Percentiles rank a stretch among this genome's conserved stretches.
phyloP scores from a whole-genome alignment of 35 echinoderm and acorn worm genomes.

The Anneissia japonica region DNA sequence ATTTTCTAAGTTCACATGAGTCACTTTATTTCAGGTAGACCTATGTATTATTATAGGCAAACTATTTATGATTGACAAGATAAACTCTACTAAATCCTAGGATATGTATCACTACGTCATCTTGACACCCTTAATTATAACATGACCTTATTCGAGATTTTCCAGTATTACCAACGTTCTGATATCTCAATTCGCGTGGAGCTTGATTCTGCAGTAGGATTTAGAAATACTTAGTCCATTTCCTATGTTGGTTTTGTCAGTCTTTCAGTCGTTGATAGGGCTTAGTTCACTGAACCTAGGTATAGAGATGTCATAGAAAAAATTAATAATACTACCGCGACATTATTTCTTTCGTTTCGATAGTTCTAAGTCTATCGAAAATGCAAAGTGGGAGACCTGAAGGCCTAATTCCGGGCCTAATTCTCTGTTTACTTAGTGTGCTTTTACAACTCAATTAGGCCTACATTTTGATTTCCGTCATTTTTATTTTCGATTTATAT shows the following conservation, averaged over 20 bases:
- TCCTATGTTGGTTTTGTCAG: neutral
- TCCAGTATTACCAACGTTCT: neutral
- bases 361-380: too few species aligned
- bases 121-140: neutral
- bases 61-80: neutral
- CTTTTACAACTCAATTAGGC: too few species aligned
- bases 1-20: neutral
- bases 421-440: too few species aligned
- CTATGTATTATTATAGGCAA: neutral
- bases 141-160: neutral
- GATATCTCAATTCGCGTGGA: neutral
- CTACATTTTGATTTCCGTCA: too few species aligned
- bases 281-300: neutral
- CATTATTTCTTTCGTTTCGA: too few species aligned
- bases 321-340: too few species aligned
- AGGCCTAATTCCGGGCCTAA: too few species aligned
- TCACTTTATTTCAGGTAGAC: neutral
- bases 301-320: too few species aligned
- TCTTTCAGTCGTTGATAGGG: neutral
- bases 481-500: too few species aligned
- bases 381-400: too few species aligned
- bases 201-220: neutral
- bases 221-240: neutral
- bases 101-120: neutral
- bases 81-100: neutral